Evolutionary conservation across 1,140 invertebrate genomes (phyloP).

Genomic region (Drosophila tropicalis): DNA sequence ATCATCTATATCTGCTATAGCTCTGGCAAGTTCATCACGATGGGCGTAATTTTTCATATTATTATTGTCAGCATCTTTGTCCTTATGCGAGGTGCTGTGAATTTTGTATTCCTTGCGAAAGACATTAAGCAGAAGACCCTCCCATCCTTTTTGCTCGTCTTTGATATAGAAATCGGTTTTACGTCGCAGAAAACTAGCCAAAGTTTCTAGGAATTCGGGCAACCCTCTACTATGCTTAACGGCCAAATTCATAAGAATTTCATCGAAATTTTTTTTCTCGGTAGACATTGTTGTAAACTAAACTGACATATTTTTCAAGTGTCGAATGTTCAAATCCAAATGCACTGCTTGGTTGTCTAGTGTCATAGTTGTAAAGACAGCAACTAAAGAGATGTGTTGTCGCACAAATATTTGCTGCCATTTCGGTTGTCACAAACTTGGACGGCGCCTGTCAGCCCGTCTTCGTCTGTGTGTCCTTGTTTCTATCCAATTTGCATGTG

Average conservation of each 20-base stretch:
- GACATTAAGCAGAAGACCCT: constrained; percentile 91
- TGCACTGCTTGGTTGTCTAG: not conserved
- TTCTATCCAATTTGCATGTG: constrained; percentile 35
- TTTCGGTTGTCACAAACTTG: constrained; percentile 11
- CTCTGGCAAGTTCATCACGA: constrained; percentile 73
- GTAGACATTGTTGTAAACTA: constrained; percentile 44
- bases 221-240: constrained; percentile 97
- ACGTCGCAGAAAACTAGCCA: constrained; percentile 95
- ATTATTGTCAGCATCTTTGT: constrained; percentile 88
- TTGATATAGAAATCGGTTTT: constrained; percentile 99
- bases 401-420: constrained; percentile 1
- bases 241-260: constrained; percentile 94
- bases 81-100: constrained; percentile 93
- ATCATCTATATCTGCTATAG: constrained; percentile 85
- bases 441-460: not conserved
- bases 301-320: not conserved
- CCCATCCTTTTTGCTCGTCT: constrained; percentile 90
- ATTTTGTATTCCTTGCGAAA: constrained; percentile 91
- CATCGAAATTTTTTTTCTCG: constrained; percentile 91
- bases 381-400: constrained; percentile 5
- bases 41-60: constrained; percentile 23
- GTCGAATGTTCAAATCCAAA: too few relatives aligned
- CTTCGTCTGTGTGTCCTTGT: not conserved
- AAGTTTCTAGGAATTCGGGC: constrained; percentile 94
- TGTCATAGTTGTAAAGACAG: not conserved